Conservation (phyloP, 2,797 vertebrate genomes). For the Anguilla anguilla region DNA sequence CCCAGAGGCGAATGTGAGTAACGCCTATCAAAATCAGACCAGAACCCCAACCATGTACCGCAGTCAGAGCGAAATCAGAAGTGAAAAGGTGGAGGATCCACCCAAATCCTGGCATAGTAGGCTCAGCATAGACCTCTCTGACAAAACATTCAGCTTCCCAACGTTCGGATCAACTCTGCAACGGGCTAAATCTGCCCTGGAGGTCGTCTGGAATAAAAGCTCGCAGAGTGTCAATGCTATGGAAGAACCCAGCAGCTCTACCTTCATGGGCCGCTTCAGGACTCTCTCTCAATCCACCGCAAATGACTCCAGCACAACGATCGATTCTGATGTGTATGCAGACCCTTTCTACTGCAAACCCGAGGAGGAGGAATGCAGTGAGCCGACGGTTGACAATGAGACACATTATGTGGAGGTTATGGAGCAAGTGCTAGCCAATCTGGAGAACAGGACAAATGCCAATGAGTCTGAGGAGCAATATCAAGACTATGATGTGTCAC, state of each 20-base stretch:
- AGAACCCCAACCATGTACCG: conserved; percentile 85
- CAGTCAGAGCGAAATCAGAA: conserved; percentile 92
- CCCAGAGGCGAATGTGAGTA: conserved; percentile 79
- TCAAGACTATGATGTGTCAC: conserved; percentile 50
- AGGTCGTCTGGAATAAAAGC: conserved; percentile 95
- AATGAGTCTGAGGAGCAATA: conserved; percentile 78
- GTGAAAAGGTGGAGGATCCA: conserved; percentile 86
- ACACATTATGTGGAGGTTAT: conserved; percentile 97
- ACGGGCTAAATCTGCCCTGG: conserved; percentile 91
- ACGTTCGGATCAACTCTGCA: conserved; percentile 94
- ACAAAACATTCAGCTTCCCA: conserved; percentile 92
- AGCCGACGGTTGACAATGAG: conserved; percentile 81
- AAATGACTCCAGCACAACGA: conserved; percentile 82
- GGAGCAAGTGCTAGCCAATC: conserved; percentile 95
- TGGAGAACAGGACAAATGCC: conserved; percentile 89
- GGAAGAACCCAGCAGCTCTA: conserved; percentile 85
- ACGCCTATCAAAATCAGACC: conserved; percentile 81
- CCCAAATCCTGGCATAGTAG: conserved; percentile 97
- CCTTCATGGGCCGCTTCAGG: conserved; percentile 92
- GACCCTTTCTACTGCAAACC: conserved; percentile 85
- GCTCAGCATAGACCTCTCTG: conserved; percentile 94
- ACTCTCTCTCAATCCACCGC: conserved; percentile 89
- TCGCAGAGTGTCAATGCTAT: conserved; percentile 79
- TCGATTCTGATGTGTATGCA: conserved; percentile 81
- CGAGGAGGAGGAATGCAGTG: conserved; percentile 72